Evolutionary conservation across 2,888 invertebrate species (phyloP), one percentile per base, ranked within the genome.

Genomic region (Drosophila barbarae): DNA sequence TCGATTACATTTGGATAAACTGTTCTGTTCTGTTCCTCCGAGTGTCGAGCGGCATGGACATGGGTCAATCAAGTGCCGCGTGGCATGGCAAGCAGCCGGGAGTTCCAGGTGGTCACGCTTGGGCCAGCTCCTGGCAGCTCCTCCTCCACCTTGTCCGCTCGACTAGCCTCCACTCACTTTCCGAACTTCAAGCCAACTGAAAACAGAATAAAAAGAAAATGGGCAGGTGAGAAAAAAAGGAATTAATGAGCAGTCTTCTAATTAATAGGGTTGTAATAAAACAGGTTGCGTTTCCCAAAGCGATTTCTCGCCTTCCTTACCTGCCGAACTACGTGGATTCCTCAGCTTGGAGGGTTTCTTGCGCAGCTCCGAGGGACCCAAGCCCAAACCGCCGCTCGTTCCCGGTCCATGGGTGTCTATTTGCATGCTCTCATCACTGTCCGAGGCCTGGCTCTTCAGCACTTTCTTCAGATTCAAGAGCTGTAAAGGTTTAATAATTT

Each of bases 391-490:
- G 8, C 84, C 59, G 51, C 78, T 84, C 23, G 82, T 84, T 18
- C 81, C 83, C 4, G 93, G 56, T 93, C 94, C 93, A 47, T 93
- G 91, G 69, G 92, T 92, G 56, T 94, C 95, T 6, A 94, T 93
- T 21, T 95, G 92, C 88, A 96, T 95, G 15, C 94, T 93, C 85
- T 97, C 97, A 76, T 97, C 96, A n/a, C 93, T 93, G 78, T 96
- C 96, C 75, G 93, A 92, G 10, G 92, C 90, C 84, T 95, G 96
- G 26, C 94, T 93, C 88, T 96, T 96, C 36, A 98, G 90, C 1
- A 95, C 94, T 90, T 97, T 97, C 90, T 96, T 97, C 80, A 98
- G 94, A 88, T 94, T 95, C 12, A 93, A 87, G 76, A 97, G 94
- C 96, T 97, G 39, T 1, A 3, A 21, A 5, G 18, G 18, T n/a